Evolutionary conservation across 2,888 invertebrate species (phyloP), one percentile per base, ranked within the genome.

Genomic region (Alentia gelatinosa): DNA sequence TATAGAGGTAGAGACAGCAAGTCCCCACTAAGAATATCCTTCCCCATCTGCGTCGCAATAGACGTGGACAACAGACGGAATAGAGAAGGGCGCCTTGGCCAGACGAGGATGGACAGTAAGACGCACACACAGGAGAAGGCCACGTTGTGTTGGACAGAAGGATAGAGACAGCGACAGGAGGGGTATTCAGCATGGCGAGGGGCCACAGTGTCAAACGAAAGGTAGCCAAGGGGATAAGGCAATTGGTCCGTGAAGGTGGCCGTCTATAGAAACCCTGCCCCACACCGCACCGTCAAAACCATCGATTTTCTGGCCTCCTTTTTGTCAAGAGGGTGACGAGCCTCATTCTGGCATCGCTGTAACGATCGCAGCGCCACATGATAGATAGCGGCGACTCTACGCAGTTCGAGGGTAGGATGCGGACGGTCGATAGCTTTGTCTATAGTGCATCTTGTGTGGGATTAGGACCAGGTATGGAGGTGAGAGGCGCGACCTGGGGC

Each of bases 291-390:
- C 4, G 63, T 63, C n/a, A 9, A 63, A 63, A 63, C 19, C 63
- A 63, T 63, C 63, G 63, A 63, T 63, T 63, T 63, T 63, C 63
- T 63, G 63, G 63, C 63, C 9, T 63, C 63, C 63, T 63, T 63
- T 63, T 63, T 12, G 63, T 63, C 63, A n/a, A 15, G 19, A 63
- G 63, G 63, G 63, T 63, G 63, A 63, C 63, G 63, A 63, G 63
- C 15, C 63, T 63, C 63, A n/a, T 63, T 23, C n/a, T 63, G 63
- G 63, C 63, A 12, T 63, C 15, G 74, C 74, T 33, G 74, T 74
- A 74, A 74, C 74, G 74, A 74, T 74, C 35, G 74, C 7, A 26
- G 74, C 74, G 74, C 74, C 74, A 4, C 35, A 35, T 74, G 74
- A 74, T 33, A 74, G 74, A 74, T 74, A 74, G 74, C 35, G 35